Conservation (phyloP, 1,140 invertebrate genomes). For the Megalopta genalis region DNA sequence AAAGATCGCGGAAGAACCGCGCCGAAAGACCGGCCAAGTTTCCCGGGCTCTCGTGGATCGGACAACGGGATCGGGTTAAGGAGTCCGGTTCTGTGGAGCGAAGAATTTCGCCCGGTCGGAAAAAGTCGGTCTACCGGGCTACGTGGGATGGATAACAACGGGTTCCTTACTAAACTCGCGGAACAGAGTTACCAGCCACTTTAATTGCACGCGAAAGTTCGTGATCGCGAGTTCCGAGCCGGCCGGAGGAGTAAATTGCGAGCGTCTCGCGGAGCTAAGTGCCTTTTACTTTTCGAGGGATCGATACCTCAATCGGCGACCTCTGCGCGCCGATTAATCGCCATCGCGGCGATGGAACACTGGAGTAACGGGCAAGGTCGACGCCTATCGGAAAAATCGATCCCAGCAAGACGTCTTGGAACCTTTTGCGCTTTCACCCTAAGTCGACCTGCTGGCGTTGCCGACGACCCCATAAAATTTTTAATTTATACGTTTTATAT, state of each 20-base stretch:
- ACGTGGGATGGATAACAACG: not conserved
- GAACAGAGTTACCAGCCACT: not conserved
- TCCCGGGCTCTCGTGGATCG: no score
- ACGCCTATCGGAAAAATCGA: not conserved
- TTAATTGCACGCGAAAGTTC: constrained; percentile 31
- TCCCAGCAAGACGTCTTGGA: no score
- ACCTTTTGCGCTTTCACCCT: no score
- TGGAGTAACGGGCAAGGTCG: constrained; percentile 14
- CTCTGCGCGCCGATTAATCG: constrained; percentile 36
- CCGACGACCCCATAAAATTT: no score
- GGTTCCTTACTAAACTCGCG: constrained; percentile 19
- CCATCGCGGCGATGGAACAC: constrained; percentile 14
- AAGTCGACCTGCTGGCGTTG: no score
- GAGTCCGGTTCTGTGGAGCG: no score
- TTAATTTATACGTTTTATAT: no score
- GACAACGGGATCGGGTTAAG: no score
- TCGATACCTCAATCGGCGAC: constrained; percentile 34
- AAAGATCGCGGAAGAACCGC: no score
- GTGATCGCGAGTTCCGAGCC: constrained; percentile 11
- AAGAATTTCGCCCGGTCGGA: no score
- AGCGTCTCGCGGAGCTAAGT: constrained; percentile 7
- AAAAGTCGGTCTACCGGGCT: no score
- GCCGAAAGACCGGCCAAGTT: no score
- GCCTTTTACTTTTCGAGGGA: constrained; percentile 37
- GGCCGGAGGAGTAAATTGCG: constrained; percentile 22